Percentiles rank a stretch among this genome's conserved stretches.
These are phyloP conservation scores for Phoenoteleia sp. DNA, from an alignment of 2,888 invertebrate genomes.

Conservation along the genomic window DNA sequence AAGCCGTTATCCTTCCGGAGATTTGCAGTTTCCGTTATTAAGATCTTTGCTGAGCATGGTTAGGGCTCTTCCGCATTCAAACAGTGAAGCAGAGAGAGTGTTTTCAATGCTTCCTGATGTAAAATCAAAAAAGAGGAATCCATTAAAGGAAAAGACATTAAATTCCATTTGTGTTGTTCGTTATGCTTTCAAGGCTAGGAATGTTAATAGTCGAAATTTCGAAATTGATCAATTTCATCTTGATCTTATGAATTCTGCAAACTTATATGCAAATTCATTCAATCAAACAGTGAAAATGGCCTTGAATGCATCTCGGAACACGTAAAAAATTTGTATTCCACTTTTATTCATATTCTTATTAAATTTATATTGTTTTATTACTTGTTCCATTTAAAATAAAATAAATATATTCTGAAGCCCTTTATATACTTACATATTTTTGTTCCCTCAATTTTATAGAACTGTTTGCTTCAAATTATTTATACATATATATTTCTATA, in stretches of 20 bases:
- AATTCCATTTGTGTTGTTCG: conserved; percentile 19
- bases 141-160: neutral
- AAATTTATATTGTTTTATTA: too few relatives aligned
- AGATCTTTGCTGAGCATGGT: neutral
- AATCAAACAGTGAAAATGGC: too few relatives aligned
- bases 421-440: too few relatives aligned
- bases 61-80: conserved; percentile 32
- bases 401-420: too few relatives aligned
- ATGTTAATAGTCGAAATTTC: neutral
- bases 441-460: too few relatives aligned
- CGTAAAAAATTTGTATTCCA: too few relatives aligned
- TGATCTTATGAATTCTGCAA: neutral
- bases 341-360: too few relatives aligned
- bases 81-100: conserved; percentile 14
- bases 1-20: neutral
- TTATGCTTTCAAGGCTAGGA: neutral
- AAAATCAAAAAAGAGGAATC: conserved; percentile 16
- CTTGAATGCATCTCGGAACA: too few relatives aligned
- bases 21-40: neutral
- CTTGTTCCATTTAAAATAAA: too few relatives aligned
- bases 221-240: neutral
- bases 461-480: too few relatives aligned
- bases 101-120: conserved; percentile 25
- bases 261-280: neutral
- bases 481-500: too few relatives aligned